phyloP scores from a whole-genome alignment of 92 coral and sea anemone species.

The Desmophyllum pertusum region DNA sequence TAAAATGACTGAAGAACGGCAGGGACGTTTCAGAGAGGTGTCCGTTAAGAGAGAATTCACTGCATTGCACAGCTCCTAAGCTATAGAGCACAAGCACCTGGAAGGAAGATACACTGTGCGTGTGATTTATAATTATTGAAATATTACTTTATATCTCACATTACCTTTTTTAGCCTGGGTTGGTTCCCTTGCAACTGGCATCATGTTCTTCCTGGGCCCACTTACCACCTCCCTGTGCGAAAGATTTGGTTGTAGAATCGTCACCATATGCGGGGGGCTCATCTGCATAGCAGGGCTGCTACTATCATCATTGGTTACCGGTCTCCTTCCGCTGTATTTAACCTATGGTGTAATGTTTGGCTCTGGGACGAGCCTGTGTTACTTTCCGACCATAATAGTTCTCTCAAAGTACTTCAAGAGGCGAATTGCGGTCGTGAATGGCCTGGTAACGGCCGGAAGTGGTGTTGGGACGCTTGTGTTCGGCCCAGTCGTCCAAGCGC shows the following conservation, averaged over 20 bases:
- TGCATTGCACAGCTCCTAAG: too few relatives aligned
- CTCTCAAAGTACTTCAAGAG: constrained; percentile 83
- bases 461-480: constrained; percentile 83
- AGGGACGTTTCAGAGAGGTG: too few relatives aligned
- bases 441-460: constrained; percentile 88
- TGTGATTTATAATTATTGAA: too few relatives aligned
- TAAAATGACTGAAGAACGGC: too few relatives aligned
- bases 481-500: constrained; percentile 69
- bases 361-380: constrained; percentile 89
- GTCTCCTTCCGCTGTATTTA: constrained; percentile 74
- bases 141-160: background rate
- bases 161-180: constrained; percentile 71
- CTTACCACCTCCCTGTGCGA: constrained; percentile 88
- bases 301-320: constrained; percentile 76
- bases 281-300: constrained; percentile 78
- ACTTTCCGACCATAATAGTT: constrained; percentile 83
- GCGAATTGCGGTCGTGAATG: constrained; percentile 85
- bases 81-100: too few relatives aligned
- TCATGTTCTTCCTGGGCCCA: constrained; percentile 90
- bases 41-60: too few relatives aligned
- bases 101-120: too few relatives aligned
- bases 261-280: constrained; percentile 71
- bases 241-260: constrained; percentile 84
- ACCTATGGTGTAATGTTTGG: constrained; percentile 91
- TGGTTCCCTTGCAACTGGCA: constrained; percentile 88